phyloP scores from a whole-genome alignment of 2,888 invertebrate species.

The Drosophila niveifrons region DNA sequence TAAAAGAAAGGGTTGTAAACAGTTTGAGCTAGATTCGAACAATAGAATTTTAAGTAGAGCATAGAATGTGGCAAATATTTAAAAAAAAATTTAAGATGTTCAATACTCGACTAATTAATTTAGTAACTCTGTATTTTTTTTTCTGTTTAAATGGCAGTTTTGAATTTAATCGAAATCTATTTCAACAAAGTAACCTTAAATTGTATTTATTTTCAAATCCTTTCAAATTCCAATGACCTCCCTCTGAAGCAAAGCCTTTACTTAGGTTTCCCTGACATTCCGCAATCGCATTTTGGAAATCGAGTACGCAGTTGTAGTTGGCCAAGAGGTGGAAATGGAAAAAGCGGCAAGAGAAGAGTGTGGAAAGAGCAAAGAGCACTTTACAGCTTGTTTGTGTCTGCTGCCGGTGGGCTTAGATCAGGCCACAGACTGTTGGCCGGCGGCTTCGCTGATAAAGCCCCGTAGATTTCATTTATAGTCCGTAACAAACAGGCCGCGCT shows the following conservation, averaged over 20 bases:
- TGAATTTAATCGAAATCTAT: too few species aligned
- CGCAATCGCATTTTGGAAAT: conserved; percentile 1
- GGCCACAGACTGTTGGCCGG: conserved; percentile 28
- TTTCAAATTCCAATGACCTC: conserved; percentile 2
- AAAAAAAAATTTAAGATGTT: too few species aligned
- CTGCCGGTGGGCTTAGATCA: conserved; percentile 55
- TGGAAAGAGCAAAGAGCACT: conserved; percentile 21
- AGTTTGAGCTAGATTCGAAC: background rate
- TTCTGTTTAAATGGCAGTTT: too few species aligned
- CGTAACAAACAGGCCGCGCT: conserved; percentile 68
- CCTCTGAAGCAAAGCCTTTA: background rate
- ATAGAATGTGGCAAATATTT: too few species aligned
- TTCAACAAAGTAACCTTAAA: background rate
- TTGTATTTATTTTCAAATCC: background rate
- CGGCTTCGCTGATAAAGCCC: conserved; percentile 56
- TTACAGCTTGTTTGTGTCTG: conserved; percentile 54
- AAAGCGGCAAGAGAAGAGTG: too few species aligned
- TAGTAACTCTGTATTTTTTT: too few species aligned
- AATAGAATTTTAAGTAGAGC: background rate
- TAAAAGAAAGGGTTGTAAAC: background rate
- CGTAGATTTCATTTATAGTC: conserved; percentile 47
- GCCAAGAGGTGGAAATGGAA: background rate
- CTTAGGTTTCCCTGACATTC: background rate
- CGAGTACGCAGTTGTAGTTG: conserved; percentile 16
- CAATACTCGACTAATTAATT: too few species aligned